Base-by-base conservation (phyloP, 2,113 vertebrate genomes). In the Mugil cephalus region DNA sequence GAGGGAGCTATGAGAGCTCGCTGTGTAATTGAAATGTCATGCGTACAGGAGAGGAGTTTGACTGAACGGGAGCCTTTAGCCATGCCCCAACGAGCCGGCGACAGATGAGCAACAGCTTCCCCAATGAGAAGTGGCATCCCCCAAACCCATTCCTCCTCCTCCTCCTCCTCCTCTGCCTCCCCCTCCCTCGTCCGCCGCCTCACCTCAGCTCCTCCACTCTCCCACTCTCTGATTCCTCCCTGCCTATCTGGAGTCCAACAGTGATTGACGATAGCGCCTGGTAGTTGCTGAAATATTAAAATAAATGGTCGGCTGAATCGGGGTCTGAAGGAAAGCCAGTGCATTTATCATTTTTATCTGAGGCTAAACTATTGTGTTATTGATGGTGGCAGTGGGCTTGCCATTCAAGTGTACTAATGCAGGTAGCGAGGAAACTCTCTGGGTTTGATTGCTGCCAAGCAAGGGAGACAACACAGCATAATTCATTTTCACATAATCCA, bases 1-100 rank as follows among this genome's bases (percentile, higher is more conserved):
- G 79, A 85, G 85, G 79, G 77, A 87, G 88, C 88, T 82, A 87
- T 87, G 86, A 88, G 88, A 90, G 85, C 87, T 82, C 17, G 66
- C 79, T 86, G 84, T 89, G 82, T 92, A 94, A 94, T 93, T 93
- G 91, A 94, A 93, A 93, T 93, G 90, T 93, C 93, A 94, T 89
- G 88, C 87, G 82, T 93, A 89, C 85, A 88, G 88, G 85, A 91
- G 87, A 87, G 61, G 69, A 90, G 90, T 88, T 89, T 89, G 88
- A 91, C 89, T 87, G 87, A 88, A 78, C 83, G 74, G 83, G 79
- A 88, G 85, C 89, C 91, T 91, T 92, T 89, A 92, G 90, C 87
- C 88, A 93, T 89, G 91, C 90, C 88, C 89, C 84, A 87, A 83
- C 61, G 82, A 91, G 80, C 85, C 47, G 36, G 53, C 85, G 90